Base-by-base conservation (phyloP, 2,113 vertebrate genomes). In the Catharus bicknelli region DNA sequence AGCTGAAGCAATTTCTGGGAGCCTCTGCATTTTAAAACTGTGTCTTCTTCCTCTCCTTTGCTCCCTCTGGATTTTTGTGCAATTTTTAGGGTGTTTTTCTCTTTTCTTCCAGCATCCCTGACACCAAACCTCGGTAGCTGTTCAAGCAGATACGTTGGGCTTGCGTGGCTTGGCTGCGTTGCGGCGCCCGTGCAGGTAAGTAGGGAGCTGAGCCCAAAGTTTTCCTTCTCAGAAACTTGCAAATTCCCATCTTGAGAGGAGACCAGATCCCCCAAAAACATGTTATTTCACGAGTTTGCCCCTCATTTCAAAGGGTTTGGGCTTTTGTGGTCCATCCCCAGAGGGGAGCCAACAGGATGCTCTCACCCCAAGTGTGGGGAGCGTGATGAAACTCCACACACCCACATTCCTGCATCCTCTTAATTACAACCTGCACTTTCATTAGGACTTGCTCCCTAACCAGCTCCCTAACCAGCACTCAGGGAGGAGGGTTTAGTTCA, bases 61-160 rank as follows among this genome's bases (percentile, higher is more conserved):
- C 61, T 94, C 15, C 0, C 77, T 72, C 59, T 76, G 62, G 64
- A 29, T 69, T 86, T 87, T 85, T 70, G 91, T 92, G 77, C 90
- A 69, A 72, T 88, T 93, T 90, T 90, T 74, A 93, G 88, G 94
- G 92, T 62, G 38, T 53, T 75, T 90, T 61, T 57, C 69, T 70
- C 47, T 92, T 67, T 81, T 92, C 50, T 95, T 96, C 81, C 86
- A 94, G 92, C 51, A 7, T 80, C 92, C 82, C 88, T 40, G 85
- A 67, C 88, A 32, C 67, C 95, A 42, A 92, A 61, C 53, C 4
- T 3, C 5, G 1, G 81, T 88, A 73, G 64, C 85, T 18, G 47
- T 82, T 72, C 64, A 34, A 47, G 73, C 91, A 85, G 87, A 86
- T 75, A 86, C 93, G 0, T 84, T 84, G 86, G 69, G 84, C 86